Evolutionary conservation across 2,113 vertebrate genomes (phyloP), one percentile per base, ranked within the genome.

Genomic region (Bujurquina vittata): DNA sequence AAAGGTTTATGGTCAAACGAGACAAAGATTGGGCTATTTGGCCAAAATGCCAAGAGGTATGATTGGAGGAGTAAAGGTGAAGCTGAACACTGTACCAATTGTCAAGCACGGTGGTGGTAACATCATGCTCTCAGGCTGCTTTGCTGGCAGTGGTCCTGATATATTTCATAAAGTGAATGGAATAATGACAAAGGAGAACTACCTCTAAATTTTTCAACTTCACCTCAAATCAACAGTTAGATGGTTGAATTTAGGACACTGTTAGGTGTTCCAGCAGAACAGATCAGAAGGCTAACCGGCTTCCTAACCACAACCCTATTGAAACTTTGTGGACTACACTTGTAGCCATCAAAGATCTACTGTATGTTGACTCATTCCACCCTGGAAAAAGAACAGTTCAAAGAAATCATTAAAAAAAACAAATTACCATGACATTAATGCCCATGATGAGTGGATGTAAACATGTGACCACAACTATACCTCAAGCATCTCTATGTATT

Each of bases 401-500:
- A 17, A 46, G 37, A 67, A 67, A 49, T 46, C 22, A 49, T 67
- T 49, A 29, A 46, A 67, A 29, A 23, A 22, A 22, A 8, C 0
- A 26, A 67, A 2, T 29, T 67, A 67, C 15, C 22, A 7, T 46
- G 15, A 67, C 15, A 67, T 26, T 22, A 37, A 65, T 65, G n/a
- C 37, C 7, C 15, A 10, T 11, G 22, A 29, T 67, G 22, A 67
- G 63, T 46, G 40, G 18, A 49, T 67, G 46, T 49, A 46, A 6
- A 67, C 63, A 4, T 67, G 40, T 67, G 3, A 18, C 8, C 1
- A 54, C 40, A 67, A 18, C 40, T 52, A 23, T 46, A 77, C 46
- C 76, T 79, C 72, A 61, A 80, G 40, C 78, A 74, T 37, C 80
- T 62, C 22, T 77, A 43, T 20, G 43, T 26, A 1, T 55, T 75